Conservation (phyloP, 2,888 invertebrate species). For the Schrankia costaestrigalis region DNA sequence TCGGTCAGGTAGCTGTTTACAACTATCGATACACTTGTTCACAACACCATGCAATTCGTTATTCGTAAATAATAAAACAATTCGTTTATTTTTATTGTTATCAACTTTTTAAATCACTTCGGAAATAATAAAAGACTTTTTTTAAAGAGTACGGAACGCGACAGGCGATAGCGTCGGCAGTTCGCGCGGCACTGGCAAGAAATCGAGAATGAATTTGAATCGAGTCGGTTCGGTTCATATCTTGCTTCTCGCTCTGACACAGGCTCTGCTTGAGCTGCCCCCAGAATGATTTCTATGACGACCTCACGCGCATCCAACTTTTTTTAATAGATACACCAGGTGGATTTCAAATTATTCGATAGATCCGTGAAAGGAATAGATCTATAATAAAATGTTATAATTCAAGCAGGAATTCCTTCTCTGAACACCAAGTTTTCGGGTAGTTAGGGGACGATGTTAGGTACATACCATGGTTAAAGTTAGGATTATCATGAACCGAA, state of each 20-base stretch:
- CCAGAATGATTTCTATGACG: constrained; percentile 43
- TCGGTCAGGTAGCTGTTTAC: constrained; percentile 46
- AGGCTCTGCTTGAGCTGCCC: constrained; percentile 43
- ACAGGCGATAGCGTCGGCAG: constrained; percentile 53
- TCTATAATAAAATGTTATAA: too few relatives aligned
- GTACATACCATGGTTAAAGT: too few relatives aligned
- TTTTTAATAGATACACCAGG: constrained; percentile 43
- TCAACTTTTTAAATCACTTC: constrained; percentile 47
- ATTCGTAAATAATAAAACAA: constrained; percentile 49
- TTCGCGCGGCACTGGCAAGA: constrained; percentile 69
- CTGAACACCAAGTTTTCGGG: too few relatives aligned
- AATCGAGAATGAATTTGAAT: constrained; percentile 64
- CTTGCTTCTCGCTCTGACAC: constrained; percentile 59
- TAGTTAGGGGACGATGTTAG: too few relatives aligned
- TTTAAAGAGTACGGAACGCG: constrained; percentile 37
- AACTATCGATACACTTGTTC: constrained; percentile 54
- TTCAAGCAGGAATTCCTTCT: too few relatives aligned
- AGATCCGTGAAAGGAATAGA: constrained; percentile 34
- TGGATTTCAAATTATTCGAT: constrained; percentile 36
- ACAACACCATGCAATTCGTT: constrained; percentile 63
- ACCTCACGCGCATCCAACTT: constrained; percentile 53
- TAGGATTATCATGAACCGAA: too few relatives aligned
- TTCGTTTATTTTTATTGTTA: constrained; percentile 45
- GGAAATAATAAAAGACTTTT: constrained; percentile 46
- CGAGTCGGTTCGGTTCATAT: constrained; percentile 47